A percentile compares a stretch with the other conserved stretches of the same genome.
These are phyloP conservation scores for Agriopis aurantiaria DNA, from an alignment of 2,888 invertebrate genomes.

Conservation along the genomic window DNA sequence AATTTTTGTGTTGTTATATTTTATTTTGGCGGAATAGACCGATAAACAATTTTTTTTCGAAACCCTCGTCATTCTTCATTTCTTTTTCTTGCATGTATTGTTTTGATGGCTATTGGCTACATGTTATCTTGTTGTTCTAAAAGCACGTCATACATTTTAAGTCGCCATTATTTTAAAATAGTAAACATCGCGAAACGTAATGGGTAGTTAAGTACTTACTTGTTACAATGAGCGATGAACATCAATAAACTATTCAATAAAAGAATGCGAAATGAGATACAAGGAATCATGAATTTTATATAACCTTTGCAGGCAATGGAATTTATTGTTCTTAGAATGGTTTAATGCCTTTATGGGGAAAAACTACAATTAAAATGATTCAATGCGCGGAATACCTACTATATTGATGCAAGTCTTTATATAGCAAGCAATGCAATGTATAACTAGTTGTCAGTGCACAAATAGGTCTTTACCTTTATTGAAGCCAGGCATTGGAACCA, in stretches of 20 bases:
- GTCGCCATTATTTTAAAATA: slow-evolving; percentile 19
- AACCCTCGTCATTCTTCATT: background rate
- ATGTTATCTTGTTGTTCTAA: too few relatives aligned
- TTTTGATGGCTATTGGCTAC: background rate
- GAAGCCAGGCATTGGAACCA: slow-evolving; percentile 45
- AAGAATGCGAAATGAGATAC: slow-evolving; percentile 18
- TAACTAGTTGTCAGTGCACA: slow-evolving; percentile 31
- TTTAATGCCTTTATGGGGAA: slow-evolving; percentile 19
- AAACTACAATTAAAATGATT: slow-evolving; percentile 38
- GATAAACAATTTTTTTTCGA: too few relatives aligned
- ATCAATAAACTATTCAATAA: slow-evolving; percentile 22
- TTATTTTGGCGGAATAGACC: too few relatives aligned
- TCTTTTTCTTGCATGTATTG: background rate
- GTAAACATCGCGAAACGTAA: slow-evolving; percentile 22
- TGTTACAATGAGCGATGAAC: slow-evolving; percentile 20
- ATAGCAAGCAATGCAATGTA: background rate
- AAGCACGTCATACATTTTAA: too few relatives aligned
- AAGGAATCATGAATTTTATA: slow-evolving; percentile 23
- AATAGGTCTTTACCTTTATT: slow-evolving; percentile 51
- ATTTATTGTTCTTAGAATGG: slow-evolving; percentile 39
- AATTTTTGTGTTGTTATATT: too few relatives aligned
- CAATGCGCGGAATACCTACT: slow-evolving; percentile 12
- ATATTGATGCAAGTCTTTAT: background rate
- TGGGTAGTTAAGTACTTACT: slow-evolving; percentile 5
- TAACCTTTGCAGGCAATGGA: slow-evolving; percentile 34